Percentiles rank a stretch among this genome's conserved stretches.
Conservation (phyloP, 2,888 invertebrate species). For the Eumerus sabulonum region DNA sequence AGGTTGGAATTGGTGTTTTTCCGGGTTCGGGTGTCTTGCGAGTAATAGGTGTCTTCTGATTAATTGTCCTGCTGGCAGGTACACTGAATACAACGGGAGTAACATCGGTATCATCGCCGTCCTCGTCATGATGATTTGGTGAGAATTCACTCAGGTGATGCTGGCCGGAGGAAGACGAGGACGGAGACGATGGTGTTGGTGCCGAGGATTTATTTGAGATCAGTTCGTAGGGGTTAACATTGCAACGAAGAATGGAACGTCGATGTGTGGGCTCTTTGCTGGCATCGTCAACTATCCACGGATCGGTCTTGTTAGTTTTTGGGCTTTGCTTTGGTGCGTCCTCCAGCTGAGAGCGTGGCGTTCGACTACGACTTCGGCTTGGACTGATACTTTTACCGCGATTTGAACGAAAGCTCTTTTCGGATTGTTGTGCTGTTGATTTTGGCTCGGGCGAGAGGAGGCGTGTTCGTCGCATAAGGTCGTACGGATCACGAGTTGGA, state of each 20-base stretch:
- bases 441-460: conserved; percentile 82
- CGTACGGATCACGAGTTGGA: conserved; percentile 87
- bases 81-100: conserved; percentile 72
- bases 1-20: conserved; percentile 15
- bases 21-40: conserved; percentile 49
- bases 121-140: conserved; percentile 81
- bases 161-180: too few species aligned
- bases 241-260: conserved; percentile 89
- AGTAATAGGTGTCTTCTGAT: conserved; percentile 54
- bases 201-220: conserved; percentile 81
- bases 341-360: conserved; percentile 77
- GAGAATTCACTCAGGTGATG: conserved; percentile 78
- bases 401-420: conserved; percentile 76
- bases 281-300: conserved; percentile 76
- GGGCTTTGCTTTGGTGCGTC: conserved; percentile 52
- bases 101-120: conserved; percentile 79
- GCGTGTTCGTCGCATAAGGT: conserved; percentile 89
- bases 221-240: conserved; percentile 91
- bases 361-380: conserved; percentile 81
- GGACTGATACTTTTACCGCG: conserved; percentile 82
- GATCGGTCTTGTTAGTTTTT: conserved; percentile 70
- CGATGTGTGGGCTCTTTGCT: conserved; percentile 76
- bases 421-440: conserved; percentile 59
- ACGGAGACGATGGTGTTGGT: conserved; percentile 28
- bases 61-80: conserved; percentile 29